Percentiles rank a stretch among this genome's conserved stretches.
These are phyloP conservation scores for Sialis lutaria DNA, from an alignment of 2,888 invertebrate genomes.

Conservation along the genomic window DNA sequence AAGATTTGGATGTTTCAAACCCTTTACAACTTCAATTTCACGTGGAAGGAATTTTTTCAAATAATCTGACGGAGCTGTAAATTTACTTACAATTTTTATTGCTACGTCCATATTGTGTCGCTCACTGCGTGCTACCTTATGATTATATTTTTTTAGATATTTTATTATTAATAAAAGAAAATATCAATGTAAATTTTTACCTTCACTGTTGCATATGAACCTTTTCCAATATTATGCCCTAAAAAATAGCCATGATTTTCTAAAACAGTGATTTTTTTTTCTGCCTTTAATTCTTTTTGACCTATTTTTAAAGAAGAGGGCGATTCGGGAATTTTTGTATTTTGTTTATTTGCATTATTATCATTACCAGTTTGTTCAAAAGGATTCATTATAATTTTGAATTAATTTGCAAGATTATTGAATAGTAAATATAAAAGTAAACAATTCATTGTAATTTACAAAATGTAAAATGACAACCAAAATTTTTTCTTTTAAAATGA, in stretches of 20 bases:
- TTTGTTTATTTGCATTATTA: too few species aligned
- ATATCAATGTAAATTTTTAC: slow-evolving; percentile 21
- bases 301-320: too few species aligned
- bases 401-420: too few species aligned
- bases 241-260: slow-evolving; percentile 61
- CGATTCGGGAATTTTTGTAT: too few species aligned
- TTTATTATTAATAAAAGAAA: neutral
- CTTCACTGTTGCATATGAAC: slow-evolving; percentile 69
- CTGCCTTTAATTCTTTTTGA: neutral
- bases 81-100: slow-evolving; percentile 69
- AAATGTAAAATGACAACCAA: too few species aligned
- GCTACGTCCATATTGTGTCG: slow-evolving; percentile 58
- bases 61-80: slow-evolving; percentile 65
- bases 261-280: slow-evolving; percentile 35
- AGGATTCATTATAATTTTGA: too few species aligned
- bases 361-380: too few species aligned
- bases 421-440: too few species aligned
- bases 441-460: too few species aligned
- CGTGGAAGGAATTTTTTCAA: slow-evolving; percentile 63
- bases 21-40: slow-evolving; percentile 70
- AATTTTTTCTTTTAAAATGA: too few species aligned
- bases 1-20: slow-evolving; percentile 59
- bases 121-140: slow-evolving; percentile 53
- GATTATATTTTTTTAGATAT: slow-evolving; percentile 10
- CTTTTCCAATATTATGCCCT: slow-evolving; percentile 62